phyloP scores from a whole-genome alignment of 1,140 invertebrate species.

The Pseudomyrmex cubaensis region DNA sequence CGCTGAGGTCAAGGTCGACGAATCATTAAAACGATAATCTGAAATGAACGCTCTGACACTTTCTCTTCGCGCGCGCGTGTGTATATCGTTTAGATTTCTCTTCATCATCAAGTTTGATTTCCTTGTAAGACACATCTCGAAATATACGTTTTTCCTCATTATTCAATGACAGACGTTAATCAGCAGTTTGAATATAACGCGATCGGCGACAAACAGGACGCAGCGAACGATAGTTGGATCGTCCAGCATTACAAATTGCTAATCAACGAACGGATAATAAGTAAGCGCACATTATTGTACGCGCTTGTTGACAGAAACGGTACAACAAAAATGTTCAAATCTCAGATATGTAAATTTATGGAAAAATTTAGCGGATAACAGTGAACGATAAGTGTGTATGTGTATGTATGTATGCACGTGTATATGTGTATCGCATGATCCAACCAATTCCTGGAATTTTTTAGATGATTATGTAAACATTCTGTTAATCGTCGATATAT shows the following conservation, averaged over 20 bases:
- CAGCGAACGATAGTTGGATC: background rate
- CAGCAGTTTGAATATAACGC: background rate
- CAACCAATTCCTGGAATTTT: conserved; percentile 21
- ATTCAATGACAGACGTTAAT: background rate
- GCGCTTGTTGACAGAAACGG: background rate
- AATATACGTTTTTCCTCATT: background rate
- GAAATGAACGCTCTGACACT: background rate
- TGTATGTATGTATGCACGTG: background rate
- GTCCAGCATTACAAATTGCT: conserved; percentile 42
- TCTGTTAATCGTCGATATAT: no score
- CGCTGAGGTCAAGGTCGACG: conserved; percentile 48
- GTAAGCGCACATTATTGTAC: background rate
- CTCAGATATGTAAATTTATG: background rate
- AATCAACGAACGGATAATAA: background rate
- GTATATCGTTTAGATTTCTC: background rate
- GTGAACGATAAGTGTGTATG: conserved; percentile 8
- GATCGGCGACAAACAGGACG: background rate
- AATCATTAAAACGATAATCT: conserved; percentile 55
- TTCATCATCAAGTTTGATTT: background rate
- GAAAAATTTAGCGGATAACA: conserved; percentile 26
- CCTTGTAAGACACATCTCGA: no score
- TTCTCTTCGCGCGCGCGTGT: background rate
- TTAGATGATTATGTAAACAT: background rate
- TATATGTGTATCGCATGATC: conserved; percentile 10
- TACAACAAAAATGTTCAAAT: conserved; percentile 2